Percentiles rank a stretch among this genome's conserved stretches.
Evolutionary conservation across 2,888 invertebrate species (phyloP).

Genomic region (Belgica antarctica): DNA sequence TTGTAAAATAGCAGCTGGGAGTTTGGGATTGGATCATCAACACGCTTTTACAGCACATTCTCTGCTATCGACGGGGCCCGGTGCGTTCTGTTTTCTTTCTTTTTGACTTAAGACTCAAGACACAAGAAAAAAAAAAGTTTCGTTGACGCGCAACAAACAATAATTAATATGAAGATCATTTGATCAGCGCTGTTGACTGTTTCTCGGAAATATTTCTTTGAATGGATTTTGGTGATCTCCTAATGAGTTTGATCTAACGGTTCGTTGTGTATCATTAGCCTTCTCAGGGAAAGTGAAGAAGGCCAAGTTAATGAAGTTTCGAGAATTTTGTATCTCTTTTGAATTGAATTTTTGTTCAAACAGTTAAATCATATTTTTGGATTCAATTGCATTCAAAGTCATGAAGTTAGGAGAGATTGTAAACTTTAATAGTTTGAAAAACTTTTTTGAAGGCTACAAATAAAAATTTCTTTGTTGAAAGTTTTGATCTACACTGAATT

Average conservation of each 20-base stretch:
- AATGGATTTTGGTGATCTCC: background rate
- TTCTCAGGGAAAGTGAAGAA: no score
- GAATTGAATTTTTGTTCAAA: no score
- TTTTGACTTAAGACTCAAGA: background rate
- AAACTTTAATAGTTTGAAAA: no score
- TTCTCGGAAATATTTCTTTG: background rate
- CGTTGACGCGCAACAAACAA: constrained; percentile 3
- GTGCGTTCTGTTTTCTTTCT: background rate
- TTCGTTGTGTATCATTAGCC: no score
- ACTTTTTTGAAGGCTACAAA: no score
- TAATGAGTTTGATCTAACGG: background rate
- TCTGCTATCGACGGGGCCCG: background rate
- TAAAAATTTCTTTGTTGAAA: no score
- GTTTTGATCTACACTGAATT: no score
- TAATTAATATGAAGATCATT: constrained; percentile 1
- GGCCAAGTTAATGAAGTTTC: no score
- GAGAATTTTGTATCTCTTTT: no score
- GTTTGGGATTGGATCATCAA: constrained; percentile 22
- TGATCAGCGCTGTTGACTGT: background rate
- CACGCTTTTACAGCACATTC: constrained; percentile 23
- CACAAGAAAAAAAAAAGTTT: background rate
- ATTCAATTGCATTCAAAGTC: no score
- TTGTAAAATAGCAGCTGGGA: constrained; percentile 31
- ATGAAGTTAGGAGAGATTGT: no score
- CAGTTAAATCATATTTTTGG: no score